Evolutionary conservation across 2,113 vertebrate genomes (phyloP).

Genomic region (Varanus salvator): DNA sequence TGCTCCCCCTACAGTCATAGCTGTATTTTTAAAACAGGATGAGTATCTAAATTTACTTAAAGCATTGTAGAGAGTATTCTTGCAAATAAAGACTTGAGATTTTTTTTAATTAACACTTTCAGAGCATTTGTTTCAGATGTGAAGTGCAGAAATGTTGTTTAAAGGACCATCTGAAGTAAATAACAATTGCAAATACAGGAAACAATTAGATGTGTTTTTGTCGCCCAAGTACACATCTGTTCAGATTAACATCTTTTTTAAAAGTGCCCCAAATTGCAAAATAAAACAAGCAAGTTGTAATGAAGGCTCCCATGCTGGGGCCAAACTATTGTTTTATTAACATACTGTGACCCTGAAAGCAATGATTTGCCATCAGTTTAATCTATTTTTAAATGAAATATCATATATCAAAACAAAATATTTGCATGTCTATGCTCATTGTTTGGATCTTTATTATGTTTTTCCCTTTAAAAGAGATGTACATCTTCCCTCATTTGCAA

Average conservation of each 20-base stretch:
- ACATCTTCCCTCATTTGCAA: background rate
- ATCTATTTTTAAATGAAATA: background rate
- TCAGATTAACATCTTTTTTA: slow-evolving; percentile 2
- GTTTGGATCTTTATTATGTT: background rate
- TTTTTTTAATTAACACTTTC: background rate
- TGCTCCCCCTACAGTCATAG: slow-evolving; percentile 7
- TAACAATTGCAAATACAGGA: slow-evolving; percentile 7
- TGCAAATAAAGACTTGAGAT: background rate
- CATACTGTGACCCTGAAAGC: background rate
- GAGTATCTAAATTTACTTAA: slow-evolving; percentile 28
- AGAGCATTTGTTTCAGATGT: background rate
- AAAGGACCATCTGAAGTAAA: slow-evolving; percentile 31
- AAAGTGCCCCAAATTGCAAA: background rate
- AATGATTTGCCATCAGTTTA: background rate
- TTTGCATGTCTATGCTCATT: background rate
- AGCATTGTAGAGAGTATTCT: slow-evolving; percentile 1
- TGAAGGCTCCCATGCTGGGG: background rate
- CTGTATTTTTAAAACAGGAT: slow-evolving; percentile 33
- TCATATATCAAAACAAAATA: background rate
- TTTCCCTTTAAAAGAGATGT: background rate
- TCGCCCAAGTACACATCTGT: slow-evolving; percentile 5
- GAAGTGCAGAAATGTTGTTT: background rate
- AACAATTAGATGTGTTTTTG: slow-evolving; percentile 7
- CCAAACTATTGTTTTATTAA: slow-evolving; percentile 10
- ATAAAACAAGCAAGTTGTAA: slow-evolving; percentile 28